Conservation (phyloP, 2,113 vertebrate species). For the Holacanthus passer region DNA sequence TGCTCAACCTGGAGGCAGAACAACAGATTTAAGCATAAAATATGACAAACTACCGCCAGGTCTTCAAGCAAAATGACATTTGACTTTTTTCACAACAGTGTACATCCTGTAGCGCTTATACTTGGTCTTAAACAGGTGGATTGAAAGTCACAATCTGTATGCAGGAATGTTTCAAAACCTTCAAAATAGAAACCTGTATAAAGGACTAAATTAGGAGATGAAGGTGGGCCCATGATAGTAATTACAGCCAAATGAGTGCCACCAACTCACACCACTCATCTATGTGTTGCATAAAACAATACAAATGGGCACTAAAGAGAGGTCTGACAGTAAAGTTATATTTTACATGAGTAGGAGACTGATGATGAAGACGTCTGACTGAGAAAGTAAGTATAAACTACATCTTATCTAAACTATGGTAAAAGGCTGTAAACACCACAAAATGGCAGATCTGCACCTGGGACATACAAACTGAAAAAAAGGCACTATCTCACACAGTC, state of each 20-base stretch:
- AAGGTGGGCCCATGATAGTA: neutral
- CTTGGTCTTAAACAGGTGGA: neutral
- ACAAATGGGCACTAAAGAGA: constrained; percentile 10
- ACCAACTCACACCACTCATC: constrained; percentile 8
- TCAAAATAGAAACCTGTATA: neutral
- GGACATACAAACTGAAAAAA: constrained; percentile 15
- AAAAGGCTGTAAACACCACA: constrained; percentile 4
- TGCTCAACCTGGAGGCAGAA: constrained; percentile 88
- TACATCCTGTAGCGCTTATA: neutral
- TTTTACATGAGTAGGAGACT: neutral
- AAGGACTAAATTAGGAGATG: neutral
- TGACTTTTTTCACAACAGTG: neutral
- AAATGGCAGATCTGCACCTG: constrained; percentile 19
- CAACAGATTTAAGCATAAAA: constrained; percentile 39
- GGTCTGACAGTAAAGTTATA: neutral
- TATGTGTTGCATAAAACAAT: constrained; percentile 1
- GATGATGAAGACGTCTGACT: neutral
- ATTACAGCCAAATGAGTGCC: neutral
- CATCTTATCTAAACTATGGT: neutral
- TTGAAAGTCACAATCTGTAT: too few relatives aligned
- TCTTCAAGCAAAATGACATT: neutral
- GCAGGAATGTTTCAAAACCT: neutral
- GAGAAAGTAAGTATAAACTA: neutral
- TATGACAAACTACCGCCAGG: neutral
- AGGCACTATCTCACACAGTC: constrained; percentile 1